phyloP scores from a whole-genome alignment of 1,140 invertebrate genomes.

The Callitettix versicolor region DNA sequence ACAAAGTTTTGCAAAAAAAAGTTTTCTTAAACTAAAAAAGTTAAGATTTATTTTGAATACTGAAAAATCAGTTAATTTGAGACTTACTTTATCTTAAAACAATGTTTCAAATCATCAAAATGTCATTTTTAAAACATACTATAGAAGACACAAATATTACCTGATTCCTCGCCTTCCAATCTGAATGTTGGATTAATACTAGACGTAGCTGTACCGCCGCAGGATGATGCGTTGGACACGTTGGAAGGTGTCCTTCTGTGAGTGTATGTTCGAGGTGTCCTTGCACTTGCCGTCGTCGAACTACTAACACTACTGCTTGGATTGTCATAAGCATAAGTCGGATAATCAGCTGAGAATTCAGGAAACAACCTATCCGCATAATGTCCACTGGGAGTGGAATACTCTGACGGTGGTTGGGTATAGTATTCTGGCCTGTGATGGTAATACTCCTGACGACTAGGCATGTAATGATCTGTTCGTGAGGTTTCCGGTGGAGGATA shows the following conservation, averaged over 20 bases:
- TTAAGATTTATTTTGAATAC: no score
- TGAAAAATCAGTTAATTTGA: no score
- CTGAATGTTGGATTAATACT: constrained; percentile 49
- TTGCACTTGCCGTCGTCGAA: constrained; percentile 38
- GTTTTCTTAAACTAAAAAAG: no score
- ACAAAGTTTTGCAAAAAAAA: no score
- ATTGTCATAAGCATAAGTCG: constrained; percentile 47
- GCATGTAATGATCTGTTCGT: neutral
- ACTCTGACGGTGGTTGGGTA: constrained; percentile 11
- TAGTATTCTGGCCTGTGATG: neutral
- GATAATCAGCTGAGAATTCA: constrained; percentile 10
- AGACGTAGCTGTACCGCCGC: constrained; percentile 35
- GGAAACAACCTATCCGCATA: constrained; percentile 20
- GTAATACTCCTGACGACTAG: neutral
- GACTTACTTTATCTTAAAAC: no score
- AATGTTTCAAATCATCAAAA: no score
- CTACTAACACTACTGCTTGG: constrained; percentile 37
- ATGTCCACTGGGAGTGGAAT: constrained; percentile 15
- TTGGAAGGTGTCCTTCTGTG: constrained; percentile 60
- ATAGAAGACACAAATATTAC: no score
- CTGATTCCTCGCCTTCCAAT: constrained; percentile 36
- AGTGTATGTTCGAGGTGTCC: constrained; percentile 28
- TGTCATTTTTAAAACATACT: no score
- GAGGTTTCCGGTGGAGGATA: neutral
- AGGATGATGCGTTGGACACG: constrained; percentile 51